Percentiles rank a stretch among this genome's conserved stretches.
phyloP scores from a whole-genome alignment of 2,113 vertebrate species.

The Odobenus rosmarus region DNA sequence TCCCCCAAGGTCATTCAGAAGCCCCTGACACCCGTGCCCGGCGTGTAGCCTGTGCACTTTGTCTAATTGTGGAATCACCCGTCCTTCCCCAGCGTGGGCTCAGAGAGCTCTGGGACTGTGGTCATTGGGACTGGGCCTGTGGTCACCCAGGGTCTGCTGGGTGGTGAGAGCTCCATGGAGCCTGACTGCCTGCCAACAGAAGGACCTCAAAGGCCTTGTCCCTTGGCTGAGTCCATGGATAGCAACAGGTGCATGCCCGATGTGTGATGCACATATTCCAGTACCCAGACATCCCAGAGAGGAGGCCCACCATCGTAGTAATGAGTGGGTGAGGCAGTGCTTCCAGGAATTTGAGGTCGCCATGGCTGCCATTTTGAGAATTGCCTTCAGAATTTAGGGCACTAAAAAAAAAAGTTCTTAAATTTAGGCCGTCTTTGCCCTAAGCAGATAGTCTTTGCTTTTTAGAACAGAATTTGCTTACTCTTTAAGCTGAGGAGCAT shows the following conservation, averaged over 20 bases:
- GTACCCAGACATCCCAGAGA: accelerated
- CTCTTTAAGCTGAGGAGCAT: neutral
- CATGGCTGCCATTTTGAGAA: neutral
- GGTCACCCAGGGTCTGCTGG: neutral
- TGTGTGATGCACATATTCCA: accelerated
- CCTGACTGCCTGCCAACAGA: accelerated
- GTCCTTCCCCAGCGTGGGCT: neutral
- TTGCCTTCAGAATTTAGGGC: neutral
- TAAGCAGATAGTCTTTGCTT: neutral
- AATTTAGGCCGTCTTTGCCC: neutral
- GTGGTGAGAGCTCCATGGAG: accelerated
- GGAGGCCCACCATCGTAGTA: accelerated
- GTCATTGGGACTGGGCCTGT: neutral
- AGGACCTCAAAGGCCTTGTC: accelerated
- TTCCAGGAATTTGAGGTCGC: neutral
- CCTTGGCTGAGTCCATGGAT: neutral
- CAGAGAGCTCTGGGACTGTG: neutral
- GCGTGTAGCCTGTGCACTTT: neutral
- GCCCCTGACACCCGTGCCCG: neutral
- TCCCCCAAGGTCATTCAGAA: accelerated
- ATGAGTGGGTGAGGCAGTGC: accelerated
- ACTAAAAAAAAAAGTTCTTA: neutral
- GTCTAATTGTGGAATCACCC: accelerated
- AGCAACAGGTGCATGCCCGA: accelerated
- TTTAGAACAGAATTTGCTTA: neutral